Evolutionary conservation across 1,140 invertebrate genomes (phyloP), one percentile per base, ranked within the genome.

Genomic region (Pissodes strobi): DNA sequence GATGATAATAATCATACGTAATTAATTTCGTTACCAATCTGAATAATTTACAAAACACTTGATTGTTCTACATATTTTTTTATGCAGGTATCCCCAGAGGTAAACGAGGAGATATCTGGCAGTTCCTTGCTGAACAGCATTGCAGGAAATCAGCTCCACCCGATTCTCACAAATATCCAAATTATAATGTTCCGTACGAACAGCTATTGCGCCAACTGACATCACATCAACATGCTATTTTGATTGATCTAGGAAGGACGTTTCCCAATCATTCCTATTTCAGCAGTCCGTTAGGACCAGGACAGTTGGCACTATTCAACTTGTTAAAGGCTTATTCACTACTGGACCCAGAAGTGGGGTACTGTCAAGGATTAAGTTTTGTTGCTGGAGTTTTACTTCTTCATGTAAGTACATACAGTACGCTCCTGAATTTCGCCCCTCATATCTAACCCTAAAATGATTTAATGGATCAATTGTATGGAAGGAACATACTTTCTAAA

Each of bases 251-350:
- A 46, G 93, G 94, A 22, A 86, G 96, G 9, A 98, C 96, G 2
- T 98, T 98, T 80, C 95, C 96, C 0, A 90, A 88, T 75, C 94
- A 98, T 78, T 88, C 90, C 0, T 98, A 95, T 78, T 99, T 94
- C 79, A 88, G 89, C 21, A 88, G 89, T 66, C 88, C 91, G 0
- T 78, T 96, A 43, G 95, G 93, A 0, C 87, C 92, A 2, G 95
- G 95, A 0, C 95, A 98, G 78, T 80, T 98, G 56, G 89, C 93
- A 0, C 80, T 99, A 1, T 98, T 97, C 77, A 98, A 98, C 81
- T 79, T 98, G 5, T 80, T 98, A 0, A 98, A 98, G 80, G 95
- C 96, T 0, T 98, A 98, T 77, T 97, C 95, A 0, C 82, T 99
- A 5, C 78, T 97, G 6, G 96, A 99, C 79, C 88, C 90, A 10